Evolutionary conservation across 2,888 invertebrate genomes (phyloP), one percentile per base, ranked within the genome.

Genomic region (Thymelicus lineola): DNA sequence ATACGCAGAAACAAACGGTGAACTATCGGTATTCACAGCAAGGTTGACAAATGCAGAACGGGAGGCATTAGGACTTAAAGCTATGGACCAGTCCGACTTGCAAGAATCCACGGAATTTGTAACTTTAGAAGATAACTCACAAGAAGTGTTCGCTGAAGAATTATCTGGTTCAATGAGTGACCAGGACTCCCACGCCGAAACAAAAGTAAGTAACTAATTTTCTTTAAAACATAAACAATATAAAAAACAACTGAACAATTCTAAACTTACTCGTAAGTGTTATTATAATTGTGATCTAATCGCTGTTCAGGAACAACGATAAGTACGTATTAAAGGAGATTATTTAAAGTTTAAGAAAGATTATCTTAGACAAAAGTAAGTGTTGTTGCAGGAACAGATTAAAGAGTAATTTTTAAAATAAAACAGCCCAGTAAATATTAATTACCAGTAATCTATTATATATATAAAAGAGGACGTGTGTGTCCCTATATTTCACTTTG

Each of bases 51-150:
- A 80, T 46, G 83, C 84, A 4, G 91, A 91, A 77, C 84, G 84
- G 73, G 88, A 89, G 76, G 86, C 83, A 0, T 75, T 91, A 17
- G 89, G 89, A 1, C 74, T 88, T 7, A 90, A 89, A 75, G 82
- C 81, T 72, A 76, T 83, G 6, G 74, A 82, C 7, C 80, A 82
- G 28, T 82, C 80, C 6, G 82, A 76, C 53, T 80, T 80, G 57
- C 82, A 88, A 61, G 82, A 84, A 42, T 73, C 75, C 10, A 81
- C 86, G 6, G 91, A 90, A 73, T 87, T 87, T 79, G 75, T 86
- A 3, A 79, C 79, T 1, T 67, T 87, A 63, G 83, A 84, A 58
- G 82, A 86, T 7, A 79, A 76, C 62, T 74, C 76, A 20, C 71
- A 80, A 70, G 83, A 85, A 4, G 80, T 74, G 70, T 82, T 80